A percentile compares a stretch with the other conserved stretches of the same genome.
phyloP scores from a whole-genome alignment of 1,140 invertebrate genomes.

The Branchinecta lynchi region DNA sequence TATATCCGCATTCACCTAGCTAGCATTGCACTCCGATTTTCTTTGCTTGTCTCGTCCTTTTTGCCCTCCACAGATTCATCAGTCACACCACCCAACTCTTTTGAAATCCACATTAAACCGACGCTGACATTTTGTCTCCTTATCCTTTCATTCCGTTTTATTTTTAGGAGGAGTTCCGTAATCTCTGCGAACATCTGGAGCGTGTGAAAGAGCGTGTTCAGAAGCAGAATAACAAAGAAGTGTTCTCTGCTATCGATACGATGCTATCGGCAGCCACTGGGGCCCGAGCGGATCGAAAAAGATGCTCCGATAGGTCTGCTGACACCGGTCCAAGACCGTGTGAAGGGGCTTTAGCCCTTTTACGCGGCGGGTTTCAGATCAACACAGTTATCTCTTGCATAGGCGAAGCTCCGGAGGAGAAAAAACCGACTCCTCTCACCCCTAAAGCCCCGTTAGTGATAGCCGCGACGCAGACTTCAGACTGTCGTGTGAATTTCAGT shows the following conservation, averaged over 20 bases:
- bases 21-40: too few relatives aligned
- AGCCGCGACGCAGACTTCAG: not conserved
- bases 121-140: too few relatives aligned
- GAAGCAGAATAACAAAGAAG: not conserved
- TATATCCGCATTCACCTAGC: too few relatives aligned
- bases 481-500: not conserved
- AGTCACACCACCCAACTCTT: too few relatives aligned
- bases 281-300: not conserved
- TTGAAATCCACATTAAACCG: too few relatives aligned
- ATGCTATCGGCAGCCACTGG: not conserved
- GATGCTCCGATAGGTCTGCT: not conserved
- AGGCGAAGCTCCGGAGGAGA: not conserved
- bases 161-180: constrained; percentile 1
- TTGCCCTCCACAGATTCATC: too few relatives aligned
- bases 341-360: not conserved
- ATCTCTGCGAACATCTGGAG: not conserved
- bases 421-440: not conserved
- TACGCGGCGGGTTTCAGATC: not conserved
- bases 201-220: constrained; percentile 5
- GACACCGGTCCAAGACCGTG: not conserved
- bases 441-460: not conserved
- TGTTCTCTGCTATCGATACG: not conserved
- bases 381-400: not conserved
- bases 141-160: not conserved
- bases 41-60: too few relatives aligned